phyloP scores from a whole-genome alignment of 2,888 invertebrate genomes.

The Acleris cristana region DNA sequence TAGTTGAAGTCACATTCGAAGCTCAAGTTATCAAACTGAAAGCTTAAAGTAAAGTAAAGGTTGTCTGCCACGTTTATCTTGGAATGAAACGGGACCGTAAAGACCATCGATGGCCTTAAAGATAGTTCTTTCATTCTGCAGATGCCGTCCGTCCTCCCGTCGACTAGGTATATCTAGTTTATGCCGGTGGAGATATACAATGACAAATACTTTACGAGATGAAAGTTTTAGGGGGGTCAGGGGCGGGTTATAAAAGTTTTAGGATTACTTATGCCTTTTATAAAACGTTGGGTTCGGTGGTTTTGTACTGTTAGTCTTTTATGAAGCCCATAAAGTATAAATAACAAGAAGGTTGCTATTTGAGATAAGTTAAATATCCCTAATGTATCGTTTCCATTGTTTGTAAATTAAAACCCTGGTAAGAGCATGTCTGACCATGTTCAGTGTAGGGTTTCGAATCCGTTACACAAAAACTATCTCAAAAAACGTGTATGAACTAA shows the following conservation, averaged over 20 bases:
- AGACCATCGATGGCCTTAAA: constrained; percentile 39
- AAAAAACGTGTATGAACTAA: too few relatives aligned
- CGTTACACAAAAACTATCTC: too few relatives aligned
- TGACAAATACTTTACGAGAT: constrained; percentile 46
- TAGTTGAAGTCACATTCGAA: constrained; percentile 35
- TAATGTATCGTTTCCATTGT: too few relatives aligned
- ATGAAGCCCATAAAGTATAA: too few relatives aligned
- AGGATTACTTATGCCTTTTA: constrained; percentile 16
- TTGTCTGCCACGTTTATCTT: constrained; percentile 40
- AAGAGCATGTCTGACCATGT: too few relatives aligned
- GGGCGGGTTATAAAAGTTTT: constrained; percentile 25
- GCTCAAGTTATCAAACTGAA: constrained; percentile 40
- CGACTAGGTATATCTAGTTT: constrained; percentile 39
- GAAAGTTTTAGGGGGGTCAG: constrained; percentile 41
- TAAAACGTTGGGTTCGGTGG: constrained; percentile 13
- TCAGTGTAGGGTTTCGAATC: too few relatives aligned
- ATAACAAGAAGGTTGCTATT: too few relatives aligned
- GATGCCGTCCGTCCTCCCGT: constrained; percentile 38
- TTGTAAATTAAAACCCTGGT: too few relatives aligned
- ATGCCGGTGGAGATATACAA: constrained; percentile 41
- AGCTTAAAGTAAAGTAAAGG: constrained; percentile 37
- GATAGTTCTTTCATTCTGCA: constrained; percentile 41
- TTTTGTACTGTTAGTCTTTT: constrained; percentile 3
- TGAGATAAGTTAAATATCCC: too few relatives aligned
- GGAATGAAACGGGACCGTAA: constrained; percentile 40